Conservation (phyloP, 2,113 vertebrate genomes). For the Butorides virescens region DNA sequence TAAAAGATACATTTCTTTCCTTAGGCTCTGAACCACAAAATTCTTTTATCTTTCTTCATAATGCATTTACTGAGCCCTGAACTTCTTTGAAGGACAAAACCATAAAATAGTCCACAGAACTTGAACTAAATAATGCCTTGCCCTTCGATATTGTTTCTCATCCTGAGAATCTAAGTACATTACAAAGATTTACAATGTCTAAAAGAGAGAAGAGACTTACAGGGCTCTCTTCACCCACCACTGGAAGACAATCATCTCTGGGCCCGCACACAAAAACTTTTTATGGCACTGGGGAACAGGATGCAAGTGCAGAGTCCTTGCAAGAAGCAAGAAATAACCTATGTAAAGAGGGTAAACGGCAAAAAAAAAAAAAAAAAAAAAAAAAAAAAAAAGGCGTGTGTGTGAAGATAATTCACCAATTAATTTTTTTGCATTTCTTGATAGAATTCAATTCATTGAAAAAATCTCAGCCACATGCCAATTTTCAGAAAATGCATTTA, state of each 20-base stretch:
- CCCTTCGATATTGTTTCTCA: background rate
- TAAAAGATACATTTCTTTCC: conserved; percentile 3
- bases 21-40: background rate
- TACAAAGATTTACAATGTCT: conserved; percentile 16
- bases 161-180: background rate
- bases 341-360: background rate
- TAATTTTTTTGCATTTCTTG: background rate
- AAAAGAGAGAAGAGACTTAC: background rate
- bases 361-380: background rate
- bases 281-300: background rate
- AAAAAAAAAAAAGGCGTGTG: background rate
- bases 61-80: background rate
- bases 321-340: background rate
- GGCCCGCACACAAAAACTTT: background rate
- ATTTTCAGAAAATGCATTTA: background rate
- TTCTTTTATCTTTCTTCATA: conserved; percentile 43
- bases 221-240: background rate
- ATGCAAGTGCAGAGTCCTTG: background rate
- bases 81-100: conserved; percentile 31
- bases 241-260: background rate
- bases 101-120: background rate
- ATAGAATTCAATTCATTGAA: background rate
- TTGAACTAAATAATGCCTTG: conserved; percentile 24
- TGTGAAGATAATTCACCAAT: background rate
- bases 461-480: background rate